Base-by-base conservation (phyloP, 2,888 invertebrate genomes). In the Dryomyza anilis region DNA sequence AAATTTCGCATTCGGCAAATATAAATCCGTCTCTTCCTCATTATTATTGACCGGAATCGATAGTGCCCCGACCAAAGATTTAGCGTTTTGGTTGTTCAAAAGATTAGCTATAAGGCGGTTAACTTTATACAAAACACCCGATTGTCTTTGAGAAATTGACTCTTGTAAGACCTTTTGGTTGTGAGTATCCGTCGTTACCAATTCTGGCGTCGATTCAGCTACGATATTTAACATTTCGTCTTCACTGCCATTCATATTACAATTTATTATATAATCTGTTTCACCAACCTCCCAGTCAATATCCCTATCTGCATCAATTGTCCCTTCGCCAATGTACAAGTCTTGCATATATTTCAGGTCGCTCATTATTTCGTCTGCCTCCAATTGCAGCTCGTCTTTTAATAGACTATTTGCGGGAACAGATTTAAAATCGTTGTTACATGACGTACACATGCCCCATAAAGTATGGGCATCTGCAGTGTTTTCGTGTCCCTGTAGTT, bases 361-460 rank as follows among this genome's bases (percentile, higher is more conserved):
- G 8, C 76, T 77, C 79, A 81, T 81, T 46, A 81, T 79, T 67
- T 81, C 76, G 70, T 81, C 80, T 14, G 75, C 80, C 69, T 81
- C 80, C 27, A 74, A 60, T 63, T 72, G 68, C 0, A 81, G 67
- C 70, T 81, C 80, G 61, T 77, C 79, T 62, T 77, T 77, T 12
- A 81, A 61, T 50, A 77, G 60, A 16, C 75, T 71, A 71, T 78
- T 76, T 7, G 80, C 79, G 21, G 80, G 80, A 60, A 78, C 67
- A 1, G 79, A 78, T 58, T 76, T 76, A 33, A 72, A 72, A 39
- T 75, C 75, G 58, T 71, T 75, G 61, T 76, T 76, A 61, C 79
- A 79, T 58, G 76, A 73, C 10, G 75, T 70, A 69, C 80, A 80
- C 73, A 78, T 75, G n/a, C 78, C 78, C 80, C 80, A 80, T 30